Base-by-base conservation (phyloP, 2,113 vertebrate genomes). In the Orientallactaga bullata region DNA sequence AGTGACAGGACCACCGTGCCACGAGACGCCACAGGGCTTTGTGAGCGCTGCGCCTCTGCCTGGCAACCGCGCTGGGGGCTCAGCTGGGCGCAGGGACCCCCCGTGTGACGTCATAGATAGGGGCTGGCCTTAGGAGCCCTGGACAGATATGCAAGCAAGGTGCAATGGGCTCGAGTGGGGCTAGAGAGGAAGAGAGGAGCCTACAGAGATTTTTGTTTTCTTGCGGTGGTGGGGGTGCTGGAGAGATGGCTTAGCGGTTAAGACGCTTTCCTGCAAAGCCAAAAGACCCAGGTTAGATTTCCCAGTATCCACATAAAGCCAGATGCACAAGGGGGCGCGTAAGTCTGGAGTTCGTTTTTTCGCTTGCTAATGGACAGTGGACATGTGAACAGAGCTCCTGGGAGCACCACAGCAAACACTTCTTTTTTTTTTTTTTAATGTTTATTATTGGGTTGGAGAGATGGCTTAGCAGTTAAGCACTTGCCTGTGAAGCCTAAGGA, bases 71-170 rank as follows among this genome's bases (percentile, higher is more conserved):
- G 35, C 65, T 76, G 84, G 66, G 65, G 72, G 82, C 69, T 30
- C 76, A 78, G 94, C 60, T 17, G 20, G 1, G 5, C 4, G 23
- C 28, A 24, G 9, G 4, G 39, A 20, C 20, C 55, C n/a, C 3
- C 1, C 5, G 55, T n/a, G 24, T 0, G 9, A 85, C 85, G 93
- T 96, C 95, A 96, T 71, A 95, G 93, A 96, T 20, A 61, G 17
- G 65, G 18, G 1, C 4, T 47, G 76, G 18, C 1, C 0, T 69
- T 74, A 61, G 87, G 71, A 74, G 60, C 18, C n/a, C 28, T 7
- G 21, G 13, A 21, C 35, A 18, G 4, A 6, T 1, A 21, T 18
- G 85, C 20, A 20, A 20, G 39, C 60, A 17, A 8, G 37, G 32
- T 23, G 17, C 39, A 28, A 32, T 28, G 72, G 61, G 42, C 28